A percentile compares a stretch with the other conserved stretches of the same genome.
Conservation (phyloP, 2,797 vertebrate genomes). For the Macropodus opercularis region DNA sequence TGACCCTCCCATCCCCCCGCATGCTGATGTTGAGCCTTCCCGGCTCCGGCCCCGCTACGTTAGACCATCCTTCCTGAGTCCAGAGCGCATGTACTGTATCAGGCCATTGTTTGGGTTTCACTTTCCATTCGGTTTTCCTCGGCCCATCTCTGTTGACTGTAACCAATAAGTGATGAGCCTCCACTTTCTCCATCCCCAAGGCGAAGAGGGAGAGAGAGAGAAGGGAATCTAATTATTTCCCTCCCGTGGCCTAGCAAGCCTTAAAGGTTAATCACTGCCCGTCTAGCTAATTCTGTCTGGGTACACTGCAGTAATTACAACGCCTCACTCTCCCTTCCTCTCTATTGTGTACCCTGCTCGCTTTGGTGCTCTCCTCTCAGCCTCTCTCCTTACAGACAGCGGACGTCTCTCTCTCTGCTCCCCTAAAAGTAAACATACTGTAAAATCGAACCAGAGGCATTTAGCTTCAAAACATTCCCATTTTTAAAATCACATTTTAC, state of each 20-base stretch:
- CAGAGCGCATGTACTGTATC: conserved; percentile 9
- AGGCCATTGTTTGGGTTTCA: conserved; percentile 40
- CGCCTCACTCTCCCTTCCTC: conserved; percentile 43
- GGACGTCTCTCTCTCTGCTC: conserved; percentile 14
- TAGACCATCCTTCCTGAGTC: neutral
- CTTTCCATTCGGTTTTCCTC: conserved; percentile 53
- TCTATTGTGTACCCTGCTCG: conserved; percentile 35
- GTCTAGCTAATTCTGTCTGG: conserved; percentile 74
- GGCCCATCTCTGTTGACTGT: conserved; percentile 57
- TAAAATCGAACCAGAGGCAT: neutral
- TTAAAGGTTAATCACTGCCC: conserved; percentile 85
- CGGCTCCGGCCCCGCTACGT: neutral
- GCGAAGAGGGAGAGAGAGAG: conserved; percentile 39
- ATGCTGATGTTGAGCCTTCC: no score
- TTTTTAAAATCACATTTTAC: neutral
- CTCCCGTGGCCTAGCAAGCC: conserved; percentile 74
- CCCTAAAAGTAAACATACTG: neutral
- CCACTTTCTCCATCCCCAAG: conserved; percentile 40
- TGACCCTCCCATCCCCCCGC: no score
- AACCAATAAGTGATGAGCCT: conserved; percentile 66
- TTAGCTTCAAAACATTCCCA: neutral
- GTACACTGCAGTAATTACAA: conserved; percentile 76
- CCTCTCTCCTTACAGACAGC: conserved; percentile 18
- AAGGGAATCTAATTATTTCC: conserved; percentile 79
- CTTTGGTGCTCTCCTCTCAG: conserved; percentile 17